Percentiles rank a stretch among this genome's conserved stretches.
Conservation (phyloP, 1,140 invertebrate species). For the Drosophila athabasca region DNA sequence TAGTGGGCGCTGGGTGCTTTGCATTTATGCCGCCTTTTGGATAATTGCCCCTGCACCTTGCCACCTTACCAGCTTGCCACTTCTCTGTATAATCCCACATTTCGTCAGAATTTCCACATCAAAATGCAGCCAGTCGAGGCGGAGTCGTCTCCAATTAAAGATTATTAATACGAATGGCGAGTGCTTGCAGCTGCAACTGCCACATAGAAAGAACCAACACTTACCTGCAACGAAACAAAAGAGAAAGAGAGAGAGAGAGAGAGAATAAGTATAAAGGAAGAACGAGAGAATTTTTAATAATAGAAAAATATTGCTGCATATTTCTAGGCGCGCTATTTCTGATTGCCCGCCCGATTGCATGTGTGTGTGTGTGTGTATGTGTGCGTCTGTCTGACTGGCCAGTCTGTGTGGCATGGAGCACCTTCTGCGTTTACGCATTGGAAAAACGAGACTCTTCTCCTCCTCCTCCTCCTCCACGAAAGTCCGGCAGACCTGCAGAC, state of each 20-base stretch:
- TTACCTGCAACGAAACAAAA: constrained; percentile 45
- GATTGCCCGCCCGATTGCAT: constrained; percentile 29
- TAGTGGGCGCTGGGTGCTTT: constrained; percentile 25
- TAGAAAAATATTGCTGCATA: constrained; percentile 63
- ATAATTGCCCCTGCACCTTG: constrained; percentile 48
- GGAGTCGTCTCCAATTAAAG: constrained; percentile 60
- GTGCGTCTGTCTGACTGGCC: neutral
- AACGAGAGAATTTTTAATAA: constrained; percentile 29
- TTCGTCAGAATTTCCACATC: constrained; percentile 66
- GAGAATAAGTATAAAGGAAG: neutral
- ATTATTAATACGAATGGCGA: constrained; percentile 43
- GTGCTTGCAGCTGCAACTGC: constrained; percentile 11
- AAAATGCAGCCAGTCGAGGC: constrained; percentile 36
- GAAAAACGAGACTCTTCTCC: constrained; percentile 38
- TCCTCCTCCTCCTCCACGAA: constrained; percentile 12
- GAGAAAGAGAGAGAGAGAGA: constrained; percentile 13
- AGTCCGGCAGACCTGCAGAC: constrained; percentile 12
- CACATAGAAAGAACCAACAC: constrained; percentile 5
- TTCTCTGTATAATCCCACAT: constrained; percentile 17
- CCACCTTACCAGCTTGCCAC: too few relatives aligned
- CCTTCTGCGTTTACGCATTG: constrained; percentile 61
- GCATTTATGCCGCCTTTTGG: constrained; percentile 35
- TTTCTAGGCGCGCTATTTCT: constrained; percentile 49
- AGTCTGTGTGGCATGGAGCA: constrained; percentile 4
- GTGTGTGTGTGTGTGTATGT: constrained; percentile 3